phyloP scores from a whole-genome alignment of 1,140 invertebrate species.

The Phortica variegata region DNA sequence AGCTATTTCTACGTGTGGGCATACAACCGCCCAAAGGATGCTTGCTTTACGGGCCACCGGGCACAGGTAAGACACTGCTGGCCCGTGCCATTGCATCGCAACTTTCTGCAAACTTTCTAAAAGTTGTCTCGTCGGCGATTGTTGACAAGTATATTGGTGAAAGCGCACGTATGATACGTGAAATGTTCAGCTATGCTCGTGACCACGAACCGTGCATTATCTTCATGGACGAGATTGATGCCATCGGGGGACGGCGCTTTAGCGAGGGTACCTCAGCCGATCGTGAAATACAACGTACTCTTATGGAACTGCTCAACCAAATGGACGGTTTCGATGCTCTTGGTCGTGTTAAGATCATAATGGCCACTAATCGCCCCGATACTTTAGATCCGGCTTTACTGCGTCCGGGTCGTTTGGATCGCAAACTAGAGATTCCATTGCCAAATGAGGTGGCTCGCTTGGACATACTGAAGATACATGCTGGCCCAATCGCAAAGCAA shows the following conservation, averaged over 20 bases:
- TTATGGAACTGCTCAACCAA: conserved; percentile 98
- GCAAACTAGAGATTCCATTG: conserved; percentile 96
- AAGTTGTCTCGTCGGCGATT: conserved; percentile 93
- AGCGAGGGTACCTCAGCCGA: conserved; percentile 96
- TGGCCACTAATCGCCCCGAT: conserved; percentile 98
- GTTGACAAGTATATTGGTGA: conserved; percentile 96
- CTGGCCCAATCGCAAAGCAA: conserved; percentile 90
- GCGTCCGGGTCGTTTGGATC: conserved; percentile 91
- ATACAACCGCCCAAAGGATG: conserved; percentile 99
- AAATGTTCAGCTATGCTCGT: conserved; percentile 97
- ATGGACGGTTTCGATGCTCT: conserved; percentile 94
- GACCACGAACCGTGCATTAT: conserved; percentile 98
- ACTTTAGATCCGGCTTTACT: conserved; percentile 96
- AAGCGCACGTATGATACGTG: conserved; percentile 95
- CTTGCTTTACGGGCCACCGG: conserved; percentile 93
- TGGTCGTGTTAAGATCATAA: conserved; percentile 83
- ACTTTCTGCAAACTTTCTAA: conserved; percentile 97
- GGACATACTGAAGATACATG: conserved; percentile 97
- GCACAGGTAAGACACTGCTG: conserved; percentile 92
- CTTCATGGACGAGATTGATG: conserved; percentile 99
- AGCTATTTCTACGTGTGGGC: conserved; percentile 95
- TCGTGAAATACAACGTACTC: conserved; percentile 96
- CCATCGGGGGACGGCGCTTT: conserved; percentile 92
- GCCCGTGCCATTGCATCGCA: conserved; percentile 90
- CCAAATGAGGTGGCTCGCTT: conserved; percentile 80